Evolutionary conservation across 30 jellyfish, hydroid and myxozoan genomes (phyloP), one percentile per base, ranked within the genome.

Genomic region (Aurelia coerulea): DNA sequence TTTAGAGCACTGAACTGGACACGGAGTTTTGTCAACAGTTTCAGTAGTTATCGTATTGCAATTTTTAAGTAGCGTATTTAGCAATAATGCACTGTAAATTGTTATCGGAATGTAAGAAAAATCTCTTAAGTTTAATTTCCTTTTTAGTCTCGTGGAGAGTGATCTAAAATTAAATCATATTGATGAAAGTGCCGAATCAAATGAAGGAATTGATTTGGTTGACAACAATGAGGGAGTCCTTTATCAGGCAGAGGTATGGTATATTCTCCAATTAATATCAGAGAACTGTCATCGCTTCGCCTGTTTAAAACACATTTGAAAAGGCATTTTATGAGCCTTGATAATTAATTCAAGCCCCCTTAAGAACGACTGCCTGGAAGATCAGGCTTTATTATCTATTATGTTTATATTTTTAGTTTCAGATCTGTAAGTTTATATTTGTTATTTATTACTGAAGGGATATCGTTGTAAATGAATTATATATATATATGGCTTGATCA

Each of bases 161-260:
- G 96, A 88, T 56, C 72, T 67, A 35, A 78, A 78, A 59, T 58
- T 78, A 29, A 88, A 80, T 52, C 96, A 88, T 82, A 64, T 88
- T 54, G 96, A 79, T 11, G 91, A 88, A 71, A 74, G 69, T 75
- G 83, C 90, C 15, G 88, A 74, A 52, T 10, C 66, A n/a, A 15
- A 50, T 10, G 84, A 66, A n/a, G 65, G 68, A 7, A 17, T 41
- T 10, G 95, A 86, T 32, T 2, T 34, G 7, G 70, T 75, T 53
- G 95, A 86, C 32, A 18, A 37, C 64, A 64, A 89, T 31, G 87
- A 68, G 10, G 76, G 51, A 32, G 50, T 19, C 3, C 33, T 71
- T 31, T 54, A 12, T 17, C 73, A 11, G 42, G 74, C 52, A 52
- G 95, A 86, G 90, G 95, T 86, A 74, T 4, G 79, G 12, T 14